These are phyloP conservation scores for Enteromius unitaeniatus DNA, from an alignment of 2,797 vertebrate species.

Conservation along the genomic window DNA sequence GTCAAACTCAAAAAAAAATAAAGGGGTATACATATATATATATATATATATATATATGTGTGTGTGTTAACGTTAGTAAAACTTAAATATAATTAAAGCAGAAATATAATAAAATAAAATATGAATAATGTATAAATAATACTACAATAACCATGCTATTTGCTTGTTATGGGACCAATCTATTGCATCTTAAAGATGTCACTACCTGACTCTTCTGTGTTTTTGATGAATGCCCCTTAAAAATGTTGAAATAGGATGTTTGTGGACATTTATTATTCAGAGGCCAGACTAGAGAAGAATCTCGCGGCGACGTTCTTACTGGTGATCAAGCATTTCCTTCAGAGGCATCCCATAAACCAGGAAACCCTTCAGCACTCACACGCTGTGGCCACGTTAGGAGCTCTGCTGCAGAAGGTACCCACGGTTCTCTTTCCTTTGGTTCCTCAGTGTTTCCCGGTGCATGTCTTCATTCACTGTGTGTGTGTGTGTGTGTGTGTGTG, in stretches of 20 bases:
- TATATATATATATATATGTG: too few species aligned
- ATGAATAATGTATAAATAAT: neutral
- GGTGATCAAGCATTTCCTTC: constrained; percentile 94
- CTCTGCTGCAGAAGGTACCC: constrained; percentile 90
- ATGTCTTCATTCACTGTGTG: constrained; percentile 39
- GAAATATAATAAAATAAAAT: neutral
- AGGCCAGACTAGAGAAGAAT: constrained; percentile 94
- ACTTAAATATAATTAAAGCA: neutral
- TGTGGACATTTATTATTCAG: constrained; percentile 71
- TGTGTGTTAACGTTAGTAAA: neutral
- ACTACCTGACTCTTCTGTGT: neutral
- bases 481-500: constrained; percentile 27
- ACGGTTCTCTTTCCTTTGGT: neutral
- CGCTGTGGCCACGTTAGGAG: constrained; percentile 86
- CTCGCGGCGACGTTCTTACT: constrained; percentile 92
- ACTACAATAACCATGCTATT: neutral
- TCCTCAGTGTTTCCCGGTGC: neutral
- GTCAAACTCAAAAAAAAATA: neutral
- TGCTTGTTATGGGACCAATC: neutral
- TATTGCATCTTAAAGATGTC: neutral
- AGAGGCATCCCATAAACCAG: constrained; percentile 93
- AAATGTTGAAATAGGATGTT: neutral
- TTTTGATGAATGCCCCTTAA: constrained; percentile 14
- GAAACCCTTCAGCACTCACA: constrained; percentile 91
- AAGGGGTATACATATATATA: too few species aligned